Base-by-base conservation (phyloP, 37 sponge, comb jelly and placozoan species). In the Theonella swinhoei region DNA sequence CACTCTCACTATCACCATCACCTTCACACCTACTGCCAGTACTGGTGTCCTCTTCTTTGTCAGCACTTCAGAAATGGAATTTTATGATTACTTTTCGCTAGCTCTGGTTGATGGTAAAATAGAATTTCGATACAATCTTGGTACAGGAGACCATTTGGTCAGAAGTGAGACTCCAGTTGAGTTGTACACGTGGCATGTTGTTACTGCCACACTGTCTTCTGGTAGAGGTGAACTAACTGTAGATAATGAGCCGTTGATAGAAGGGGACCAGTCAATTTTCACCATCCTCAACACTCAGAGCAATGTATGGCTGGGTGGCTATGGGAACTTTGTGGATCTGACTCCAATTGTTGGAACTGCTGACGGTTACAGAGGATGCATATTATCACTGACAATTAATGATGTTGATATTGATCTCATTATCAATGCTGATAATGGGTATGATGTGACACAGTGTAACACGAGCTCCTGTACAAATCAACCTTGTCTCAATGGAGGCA, bases 11-110 rank as follows among this genome's bases (percentile, higher is more conserved):
- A 74, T 85, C 58, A 74, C 90, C 20, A 24, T 85, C 42, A 85
- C 80, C 20, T 36, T 90, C 63, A 76, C 41, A 39, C 91, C 87
- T 1, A 30, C 41, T 35, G 34, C 72, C n/a, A 25, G 20, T 22
- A 28, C 76, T 77, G 91, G 91, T 1, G 78, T 86, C 37, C 28
- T 90, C 58, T 43, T 90, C 34, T 90, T 85, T 74, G 70, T 72
- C 43, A 77, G 87, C 29, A n/a, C 25, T 30, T 39, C 87, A 22
- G 61, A 71, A 1, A 68, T 1, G 30, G 87, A 70, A 14, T 82
- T 75, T 67, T 58, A 66, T 41, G 82, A 85, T 34, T 86, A 81
- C 32, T 35, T 90, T 35, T 75, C 82, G 31, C 37, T 90, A 4
- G 62, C 85, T 1, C 67, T 90, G 41, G 54, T 85, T n/a, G 68